These are phyloP conservation scores for Ctenomys sociabilis DNA, from an alignment of 2,113 vertebrate species.

Conservation along the genomic window DNA sequence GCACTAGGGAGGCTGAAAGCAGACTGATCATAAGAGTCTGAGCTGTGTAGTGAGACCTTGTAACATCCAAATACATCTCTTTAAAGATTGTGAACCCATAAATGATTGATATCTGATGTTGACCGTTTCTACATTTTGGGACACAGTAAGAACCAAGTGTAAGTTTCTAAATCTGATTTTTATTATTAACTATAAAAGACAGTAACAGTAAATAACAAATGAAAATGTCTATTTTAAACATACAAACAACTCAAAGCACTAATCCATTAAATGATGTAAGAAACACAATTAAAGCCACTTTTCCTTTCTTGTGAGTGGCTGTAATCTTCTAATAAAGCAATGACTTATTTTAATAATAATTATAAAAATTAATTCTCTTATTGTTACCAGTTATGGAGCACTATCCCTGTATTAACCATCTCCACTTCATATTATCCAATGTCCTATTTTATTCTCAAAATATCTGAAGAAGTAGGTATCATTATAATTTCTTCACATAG, in stretches of 20 bases:
- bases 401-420: background rate
- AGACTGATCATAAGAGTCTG: too few species aligned
- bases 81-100: background rate
- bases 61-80: too few species aligned
- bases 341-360: background rate
- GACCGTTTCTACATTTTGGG: background rate
- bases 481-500: background rate
- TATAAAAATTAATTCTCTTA: background rate
- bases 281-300: background rate
- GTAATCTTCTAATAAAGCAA: background rate
- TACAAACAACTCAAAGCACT: background rate
- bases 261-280: background rate
- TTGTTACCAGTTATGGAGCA: background rate
- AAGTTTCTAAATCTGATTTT: background rate
- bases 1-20: too few species aligned
- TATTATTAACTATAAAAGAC: background rate
- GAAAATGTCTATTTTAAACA: background rate
- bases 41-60: too few species aligned
- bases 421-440: background rate
- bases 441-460: background rate
- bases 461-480: background rate
- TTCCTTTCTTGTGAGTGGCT: background rate
- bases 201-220: background rate
- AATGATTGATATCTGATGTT: background rate
- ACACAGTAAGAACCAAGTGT: background rate